Conservation (phyloP, 1,140 invertebrate species). For the Bombyx mandarina region DNA sequence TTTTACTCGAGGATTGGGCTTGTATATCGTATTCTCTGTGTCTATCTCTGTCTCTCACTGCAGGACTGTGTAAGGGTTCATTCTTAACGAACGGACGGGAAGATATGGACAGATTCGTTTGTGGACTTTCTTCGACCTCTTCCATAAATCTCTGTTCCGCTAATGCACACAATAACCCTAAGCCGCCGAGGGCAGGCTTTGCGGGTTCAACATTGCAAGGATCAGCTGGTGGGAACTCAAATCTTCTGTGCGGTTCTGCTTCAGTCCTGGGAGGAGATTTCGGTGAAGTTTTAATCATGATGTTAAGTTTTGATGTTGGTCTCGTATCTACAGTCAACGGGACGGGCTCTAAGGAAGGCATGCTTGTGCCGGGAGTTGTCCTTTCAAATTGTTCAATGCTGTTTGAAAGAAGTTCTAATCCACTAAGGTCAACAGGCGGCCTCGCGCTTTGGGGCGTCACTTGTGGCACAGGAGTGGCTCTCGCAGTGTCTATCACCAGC, state of each 20-base stretch:
- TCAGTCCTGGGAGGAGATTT: slow-evolving; percentile 55
- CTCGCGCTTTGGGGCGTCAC: slow-evolving; percentile 24
- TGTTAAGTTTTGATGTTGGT: slow-evolving; percentile 42
- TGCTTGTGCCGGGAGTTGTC: slow-evolving; percentile 46
- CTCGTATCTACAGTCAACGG: slow-evolving; percentile 55
- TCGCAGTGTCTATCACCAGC: slow-evolving; percentile 53
- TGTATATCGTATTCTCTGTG: slow-evolving; percentile 22
- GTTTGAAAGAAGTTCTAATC: slow-evolving; percentile 84
- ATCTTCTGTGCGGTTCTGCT: slow-evolving; percentile 41
- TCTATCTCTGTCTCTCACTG: slow-evolving; percentile 32
- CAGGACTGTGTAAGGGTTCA: slow-evolving; percentile 47
- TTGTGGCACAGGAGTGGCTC: slow-evolving; percentile 30
- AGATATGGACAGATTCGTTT: slow-evolving; percentile 23
- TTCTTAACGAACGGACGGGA: slow-evolving; percentile 51
- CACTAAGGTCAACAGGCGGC: slow-evolving; percentile 78
- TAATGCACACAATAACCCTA: slow-evolving; percentile 86
- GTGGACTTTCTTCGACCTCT: slow-evolving; percentile 71
- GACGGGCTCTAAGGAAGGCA: slow-evolving; percentile 40
- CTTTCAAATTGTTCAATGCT: slow-evolving; percentile 83
- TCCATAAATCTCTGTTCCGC: slow-evolving; percentile 88
- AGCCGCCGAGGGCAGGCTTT: slow-evolving; percentile 74
- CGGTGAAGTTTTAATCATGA: slow-evolving; percentile 63
- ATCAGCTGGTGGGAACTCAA: slow-evolving; percentile 48
- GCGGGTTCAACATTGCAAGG: slow-evolving; percentile 22
- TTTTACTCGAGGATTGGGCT: slow-evolving; percentile 25